Conservation (phyloP, 2,113 vertebrate species). For the Microcebus ravelobensis region DNA sequence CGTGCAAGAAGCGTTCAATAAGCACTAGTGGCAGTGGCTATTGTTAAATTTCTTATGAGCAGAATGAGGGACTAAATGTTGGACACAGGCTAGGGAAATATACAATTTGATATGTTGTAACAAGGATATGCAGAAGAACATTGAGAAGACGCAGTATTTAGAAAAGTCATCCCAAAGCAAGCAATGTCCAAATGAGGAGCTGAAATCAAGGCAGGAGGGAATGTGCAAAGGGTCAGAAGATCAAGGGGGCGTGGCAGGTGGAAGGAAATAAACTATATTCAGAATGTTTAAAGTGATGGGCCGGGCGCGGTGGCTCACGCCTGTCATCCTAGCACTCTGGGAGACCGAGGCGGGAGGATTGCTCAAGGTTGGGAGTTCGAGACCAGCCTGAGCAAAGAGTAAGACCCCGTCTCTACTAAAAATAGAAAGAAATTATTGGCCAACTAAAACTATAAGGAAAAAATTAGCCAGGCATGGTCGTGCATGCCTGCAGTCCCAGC, state of each 20-base stretch:
- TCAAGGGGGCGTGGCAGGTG: too few species aligned
- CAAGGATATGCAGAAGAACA: background rate
- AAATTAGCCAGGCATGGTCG: too few species aligned
- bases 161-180: background rate
- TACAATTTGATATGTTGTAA: background rate
- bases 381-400: too few species aligned
- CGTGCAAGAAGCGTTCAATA: background rate
- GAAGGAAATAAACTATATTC: background rate
- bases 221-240: background rate
- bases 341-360: too few species aligned
- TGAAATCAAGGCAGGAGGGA: background rate
- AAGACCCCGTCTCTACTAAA: too few species aligned
- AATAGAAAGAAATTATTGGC: too few species aligned
- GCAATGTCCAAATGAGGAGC: background rate
- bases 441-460: too few species aligned
- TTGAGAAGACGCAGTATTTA: background rate
- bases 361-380: too few species aligned
- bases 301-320: too few species aligned
- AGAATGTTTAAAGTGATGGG: background rate
- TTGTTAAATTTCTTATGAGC: background rate
- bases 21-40: background rate
- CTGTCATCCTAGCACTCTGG: too few species aligned
- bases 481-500: too few species aligned
- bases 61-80: background rate
- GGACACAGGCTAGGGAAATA: background rate